phyloP scores from a whole-genome alignment of 2,888 invertebrate genomes.

The Eilema sororculum region DNA sequence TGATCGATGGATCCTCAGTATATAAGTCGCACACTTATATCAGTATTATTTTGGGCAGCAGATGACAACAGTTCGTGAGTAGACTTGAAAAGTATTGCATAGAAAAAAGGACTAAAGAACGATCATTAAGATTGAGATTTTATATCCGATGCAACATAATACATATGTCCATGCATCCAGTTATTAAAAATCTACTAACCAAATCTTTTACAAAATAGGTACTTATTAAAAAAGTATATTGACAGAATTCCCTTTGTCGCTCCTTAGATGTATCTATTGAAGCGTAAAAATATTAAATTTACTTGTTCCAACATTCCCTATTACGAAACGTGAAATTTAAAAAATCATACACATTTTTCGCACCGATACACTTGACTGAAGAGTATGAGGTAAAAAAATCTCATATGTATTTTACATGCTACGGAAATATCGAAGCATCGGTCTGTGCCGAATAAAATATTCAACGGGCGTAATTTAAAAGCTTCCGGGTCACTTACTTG shows the following conservation, averaged over 20 bases:
- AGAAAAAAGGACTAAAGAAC: not conserved
- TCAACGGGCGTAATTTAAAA: conserved; percentile 74
- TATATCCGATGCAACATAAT: not conserved
- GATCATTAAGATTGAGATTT: not conserved
- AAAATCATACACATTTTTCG: conserved; percentile 6
- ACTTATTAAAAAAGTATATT: no score
- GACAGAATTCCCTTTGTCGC: no score
- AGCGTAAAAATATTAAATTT: not conserved
- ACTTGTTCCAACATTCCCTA: conserved; percentile 1
- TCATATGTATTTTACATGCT: conserved; percentile 50
- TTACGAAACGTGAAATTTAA: not conserved
- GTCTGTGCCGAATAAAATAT: conserved; percentile 73
- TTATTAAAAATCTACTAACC: not conserved
- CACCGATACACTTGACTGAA: conserved; percentile 15
- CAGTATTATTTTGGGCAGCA: not conserved
- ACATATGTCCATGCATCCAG: not conserved
- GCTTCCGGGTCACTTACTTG: conserved; percentile 73
- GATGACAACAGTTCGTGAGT: not conserved
- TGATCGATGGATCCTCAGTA: not conserved
- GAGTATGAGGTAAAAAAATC: conserved; percentile 11
- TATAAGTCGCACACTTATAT: not conserved
- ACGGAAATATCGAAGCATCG: conserved; percentile 63
- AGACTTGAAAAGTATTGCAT: not conserved
- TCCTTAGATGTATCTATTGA: not conserved
- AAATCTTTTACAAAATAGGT: no score